Percentiles rank a stretch among this genome's conserved stretches.
Conservation (phyloP, 2,113 vertebrate genomes). For the Myotis davidii region DNA sequence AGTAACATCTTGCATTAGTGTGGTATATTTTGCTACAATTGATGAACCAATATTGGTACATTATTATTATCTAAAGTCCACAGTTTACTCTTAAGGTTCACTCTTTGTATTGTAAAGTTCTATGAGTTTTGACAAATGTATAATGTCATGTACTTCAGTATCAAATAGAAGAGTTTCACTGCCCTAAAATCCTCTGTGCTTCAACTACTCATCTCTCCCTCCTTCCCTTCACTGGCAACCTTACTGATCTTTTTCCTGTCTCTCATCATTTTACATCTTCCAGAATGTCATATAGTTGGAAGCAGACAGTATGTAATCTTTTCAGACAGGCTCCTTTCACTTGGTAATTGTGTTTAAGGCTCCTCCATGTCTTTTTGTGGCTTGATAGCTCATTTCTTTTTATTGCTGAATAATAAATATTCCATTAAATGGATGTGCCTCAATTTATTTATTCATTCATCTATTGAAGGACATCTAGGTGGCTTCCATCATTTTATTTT, state of each 20-base stretch:
- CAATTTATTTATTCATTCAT: background rate
- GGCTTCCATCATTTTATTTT: background rate
- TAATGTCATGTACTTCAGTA: background rate
- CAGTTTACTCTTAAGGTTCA: background rate
- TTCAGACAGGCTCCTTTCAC: conserved; percentile 40
- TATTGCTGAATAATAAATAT: conserved; percentile 44
- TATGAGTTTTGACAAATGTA: background rate
- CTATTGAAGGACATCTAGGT: background rate
- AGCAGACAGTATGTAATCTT: conserved; percentile 27
- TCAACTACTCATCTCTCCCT: background rate
- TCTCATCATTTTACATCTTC: background rate
- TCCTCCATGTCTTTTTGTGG: background rate
- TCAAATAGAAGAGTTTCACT: background rate
- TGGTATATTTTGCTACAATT: background rate
- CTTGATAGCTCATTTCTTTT: conserved; percentile 23
- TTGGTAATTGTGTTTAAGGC: conserved; percentile 19
- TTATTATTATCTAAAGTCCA: background rate
- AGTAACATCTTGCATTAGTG: background rate
- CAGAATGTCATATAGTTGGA: background rate
- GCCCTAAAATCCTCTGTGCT: background rate
- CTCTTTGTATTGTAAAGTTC: background rate
- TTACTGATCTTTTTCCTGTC: background rate
- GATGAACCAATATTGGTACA: background rate
- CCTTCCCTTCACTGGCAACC: background rate
- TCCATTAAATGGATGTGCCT: background rate